Evolutionary conservation across 2,888 invertebrate species (phyloP).

Genomic region (Agapostemon virescens): DNA sequence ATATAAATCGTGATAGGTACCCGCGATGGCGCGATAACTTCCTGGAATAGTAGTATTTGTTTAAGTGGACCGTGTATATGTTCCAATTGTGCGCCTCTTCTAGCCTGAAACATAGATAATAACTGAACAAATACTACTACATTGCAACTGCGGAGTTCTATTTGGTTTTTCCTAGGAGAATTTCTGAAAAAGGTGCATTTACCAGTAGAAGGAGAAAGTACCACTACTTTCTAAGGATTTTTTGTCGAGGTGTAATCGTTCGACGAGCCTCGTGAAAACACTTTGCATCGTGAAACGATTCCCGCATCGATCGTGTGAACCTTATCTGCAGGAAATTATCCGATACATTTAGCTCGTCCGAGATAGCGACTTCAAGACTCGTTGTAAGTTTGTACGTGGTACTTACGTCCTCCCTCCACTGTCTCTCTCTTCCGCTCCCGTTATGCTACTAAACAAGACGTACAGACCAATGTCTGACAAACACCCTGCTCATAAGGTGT

Average conservation of each 20-base stretch:
- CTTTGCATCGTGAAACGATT: slow-evolving; percentile 37
- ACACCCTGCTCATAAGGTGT: slow-evolving; percentile 23
- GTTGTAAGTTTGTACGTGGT: slow-evolving; percentile 30
- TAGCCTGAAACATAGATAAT: background rate
- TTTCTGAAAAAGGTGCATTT: background rate
- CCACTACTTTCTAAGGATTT: slow-evolving; percentile 13
- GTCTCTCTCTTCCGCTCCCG: slow-evolving; percentile 22
- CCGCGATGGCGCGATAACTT: background rate
- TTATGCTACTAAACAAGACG: slow-evolving; percentile 39
- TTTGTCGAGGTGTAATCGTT: background rate
- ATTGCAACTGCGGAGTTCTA: background rate
- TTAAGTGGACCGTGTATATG: slow-evolving; percentile 1
- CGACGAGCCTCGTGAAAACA: slow-evolving; percentile 20
- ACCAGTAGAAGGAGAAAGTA: slow-evolving; percentile 13
- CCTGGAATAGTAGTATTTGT: background rate
- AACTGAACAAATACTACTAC: background rate
- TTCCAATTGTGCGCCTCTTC: background rate
- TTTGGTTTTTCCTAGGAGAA: background rate
- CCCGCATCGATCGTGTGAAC: slow-evolving; percentile 43
- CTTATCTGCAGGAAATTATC: slow-evolving; percentile 54
- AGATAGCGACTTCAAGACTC: slow-evolving; percentile 48
- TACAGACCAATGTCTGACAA: slow-evolving; percentile 32
- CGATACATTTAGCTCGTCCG: slow-evolving; percentile 46
- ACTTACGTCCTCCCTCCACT: slow-evolving; percentile 18
- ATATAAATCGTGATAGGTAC: background rate